Conservation (phyloP, 92 coral and sea anemone species). For the Isaurus tuberculatus region DNA sequence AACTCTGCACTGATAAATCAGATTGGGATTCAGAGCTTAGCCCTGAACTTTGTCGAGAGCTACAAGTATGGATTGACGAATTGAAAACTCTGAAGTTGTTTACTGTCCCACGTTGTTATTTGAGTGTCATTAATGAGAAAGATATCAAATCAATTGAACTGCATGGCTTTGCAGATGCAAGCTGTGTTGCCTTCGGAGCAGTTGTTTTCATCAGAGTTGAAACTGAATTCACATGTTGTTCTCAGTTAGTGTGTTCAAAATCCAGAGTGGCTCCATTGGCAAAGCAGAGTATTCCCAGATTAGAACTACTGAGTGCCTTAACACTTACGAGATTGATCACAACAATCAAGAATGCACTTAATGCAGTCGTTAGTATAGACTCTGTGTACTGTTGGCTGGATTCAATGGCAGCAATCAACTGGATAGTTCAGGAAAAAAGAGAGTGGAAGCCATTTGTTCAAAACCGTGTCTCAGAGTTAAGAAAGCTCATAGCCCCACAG, state of each 20-base stretch:
- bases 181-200: constrained; percentile 53
- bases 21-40: constrained; percentile 51
- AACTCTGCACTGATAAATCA: constrained; percentile 35
- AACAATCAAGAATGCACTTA: constrained; percentile 35
- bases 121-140: constrained; percentile 29
- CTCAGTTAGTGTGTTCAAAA: constrained; percentile 33
- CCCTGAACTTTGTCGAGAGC: constrained; percentile 27
- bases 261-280: constrained; percentile 36
- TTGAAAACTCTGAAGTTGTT: constrained; percentile 13
- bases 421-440: too few relatives aligned
- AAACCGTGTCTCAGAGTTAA: constrained; percentile 58
- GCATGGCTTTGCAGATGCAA: constrained; percentile 66
- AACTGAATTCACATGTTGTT: neutral
- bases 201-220: constrained; percentile 34
- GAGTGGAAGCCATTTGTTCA: constrained; percentile 69
- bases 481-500: too few relatives aligned
- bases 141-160: constrained; percentile 35
- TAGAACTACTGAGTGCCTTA: constrained; percentile 42
- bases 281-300: constrained; percentile 49
- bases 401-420: too few relatives aligned
- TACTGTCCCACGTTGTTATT: constrained; percentile 42
- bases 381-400: constrained; percentile 56
- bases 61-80: constrained; percentile 31
- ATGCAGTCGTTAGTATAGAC: constrained; percentile 37
- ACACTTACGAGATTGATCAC: constrained; percentile 47